A percentile compares a stretch with the other conserved stretches of the same genome.
These are phyloP conservation scores for Aethes cnicana DNA, from an alignment of 2,888 invertebrate genomes.

Conservation along the genomic window DNA sequence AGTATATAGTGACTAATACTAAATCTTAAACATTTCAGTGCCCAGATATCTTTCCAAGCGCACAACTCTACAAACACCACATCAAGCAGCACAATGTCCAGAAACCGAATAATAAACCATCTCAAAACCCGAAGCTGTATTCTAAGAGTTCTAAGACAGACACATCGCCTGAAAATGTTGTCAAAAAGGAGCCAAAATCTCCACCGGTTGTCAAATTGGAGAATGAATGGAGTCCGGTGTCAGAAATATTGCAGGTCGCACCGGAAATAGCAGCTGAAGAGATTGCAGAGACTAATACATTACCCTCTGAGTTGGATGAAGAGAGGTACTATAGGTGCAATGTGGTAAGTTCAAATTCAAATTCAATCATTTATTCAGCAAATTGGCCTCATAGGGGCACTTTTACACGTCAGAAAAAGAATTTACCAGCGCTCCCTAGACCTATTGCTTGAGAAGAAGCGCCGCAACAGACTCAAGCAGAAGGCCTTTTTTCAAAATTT, in stretches of 20 bases:
- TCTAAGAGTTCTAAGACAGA: too few relatives aligned
- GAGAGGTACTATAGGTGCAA: slow-evolving; percentile 25
- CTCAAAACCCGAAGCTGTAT: background rate
- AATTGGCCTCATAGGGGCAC: too few relatives aligned
- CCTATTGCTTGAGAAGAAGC: too few relatives aligned
- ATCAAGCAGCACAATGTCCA: slow-evolving; percentile 1
- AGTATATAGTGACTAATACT: too few relatives aligned
- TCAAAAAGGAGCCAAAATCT: background rate
- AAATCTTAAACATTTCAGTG: too few relatives aligned
- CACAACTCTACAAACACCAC: background rate
- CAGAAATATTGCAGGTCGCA: background rate
- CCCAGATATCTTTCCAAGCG: slow-evolving; percentile 4
- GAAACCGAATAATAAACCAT: background rate
- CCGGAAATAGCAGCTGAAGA: background rate
- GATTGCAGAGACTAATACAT: background rate
- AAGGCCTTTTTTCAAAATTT: too few relatives aligned
- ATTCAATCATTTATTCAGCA: too few relatives aligned
- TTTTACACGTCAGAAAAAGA: too few relatives aligned
- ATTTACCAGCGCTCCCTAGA: too few relatives aligned
- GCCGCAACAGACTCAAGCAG: too few relatives aligned
- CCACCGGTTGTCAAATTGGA: slow-evolving; percentile 13
- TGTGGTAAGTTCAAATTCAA: slow-evolving; percentile 26
- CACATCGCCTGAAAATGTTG: background rate
- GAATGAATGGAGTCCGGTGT: slow-evolving; percentile 7
- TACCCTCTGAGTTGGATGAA: background rate